Conservation (phyloP, 2,113 vertebrate genomes). For the Salvelinus alpinus region DNA sequence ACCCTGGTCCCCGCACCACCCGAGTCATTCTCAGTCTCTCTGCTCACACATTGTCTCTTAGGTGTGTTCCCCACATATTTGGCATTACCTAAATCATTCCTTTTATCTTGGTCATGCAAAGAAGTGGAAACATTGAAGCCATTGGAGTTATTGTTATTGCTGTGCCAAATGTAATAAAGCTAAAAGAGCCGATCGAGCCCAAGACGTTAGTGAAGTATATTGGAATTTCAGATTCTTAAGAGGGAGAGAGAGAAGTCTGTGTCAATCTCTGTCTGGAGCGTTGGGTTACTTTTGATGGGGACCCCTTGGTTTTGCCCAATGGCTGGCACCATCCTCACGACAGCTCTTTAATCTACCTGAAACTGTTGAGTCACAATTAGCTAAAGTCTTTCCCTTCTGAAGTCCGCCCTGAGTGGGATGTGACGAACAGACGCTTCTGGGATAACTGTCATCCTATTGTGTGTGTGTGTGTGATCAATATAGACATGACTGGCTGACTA, state of each 20-base stretch:
- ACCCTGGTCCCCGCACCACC: not conserved
- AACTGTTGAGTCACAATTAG: not conserved
- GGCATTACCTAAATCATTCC: slow-evolving; percentile 13
- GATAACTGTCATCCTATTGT: not conserved
- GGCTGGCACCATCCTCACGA: not conserved
- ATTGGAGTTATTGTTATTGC: slow-evolving; percentile 36
- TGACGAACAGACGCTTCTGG: not conserved
- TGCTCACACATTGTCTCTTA: slow-evolving; percentile 9
- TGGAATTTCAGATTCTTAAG: slow-evolving; percentile 50
- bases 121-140: slow-evolving; percentile 53
- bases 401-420: too few species aligned
- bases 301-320: not conserved
- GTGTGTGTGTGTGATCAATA: not conserved
- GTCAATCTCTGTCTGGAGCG: slow-evolving; percentile 35
- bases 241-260: slow-evolving; percentile 36
- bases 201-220: slow-evolving; percentile 60
- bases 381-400: too few species aligned
- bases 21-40: too few species aligned
- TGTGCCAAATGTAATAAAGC: slow-evolving; percentile 54
- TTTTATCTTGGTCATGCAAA: slow-evolving; percentile 26
- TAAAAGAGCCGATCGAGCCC: slow-evolving; percentile 5
- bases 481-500: not conserved
- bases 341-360: not conserved
- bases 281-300: slow-evolving; percentile 38
- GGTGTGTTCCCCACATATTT: slow-evolving; percentile 46